These are phyloP conservation scores for Ancistrus triradiatus DNA, from an alignment of 2,113 vertebrate genomes.

Conservation along the genomic window DNA sequence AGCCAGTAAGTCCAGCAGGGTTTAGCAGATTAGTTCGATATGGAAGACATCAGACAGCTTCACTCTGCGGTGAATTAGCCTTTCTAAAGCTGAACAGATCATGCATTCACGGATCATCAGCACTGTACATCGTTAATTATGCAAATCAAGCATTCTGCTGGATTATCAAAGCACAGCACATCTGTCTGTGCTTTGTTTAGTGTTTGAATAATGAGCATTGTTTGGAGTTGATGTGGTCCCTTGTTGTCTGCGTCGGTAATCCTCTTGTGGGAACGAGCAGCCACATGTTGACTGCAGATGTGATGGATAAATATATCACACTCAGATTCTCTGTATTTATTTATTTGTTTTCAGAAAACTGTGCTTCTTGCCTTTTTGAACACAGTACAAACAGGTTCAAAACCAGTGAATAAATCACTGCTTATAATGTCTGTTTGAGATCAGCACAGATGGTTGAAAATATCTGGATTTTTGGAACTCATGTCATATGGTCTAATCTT, in stretches of 20 bases:
- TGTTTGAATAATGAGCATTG: slow-evolving; percentile 4
- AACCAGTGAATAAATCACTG: no score
- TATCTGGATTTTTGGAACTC: no score
- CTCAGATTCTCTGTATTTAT: neutral
- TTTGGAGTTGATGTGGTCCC: slow-evolving; percentile 5
- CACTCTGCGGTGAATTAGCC: slow-evolving; percentile 16
- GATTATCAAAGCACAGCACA: slow-evolving; percentile 43
- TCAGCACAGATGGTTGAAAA: no score
- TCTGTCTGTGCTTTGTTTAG: slow-evolving; percentile 33
- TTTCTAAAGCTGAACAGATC: slow-evolving; percentile 38
- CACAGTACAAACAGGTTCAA: no score
- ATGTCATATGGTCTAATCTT: no score
- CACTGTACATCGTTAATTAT: slow-evolving; percentile 41
- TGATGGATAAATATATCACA: neutral
- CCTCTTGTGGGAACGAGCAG: neutral
- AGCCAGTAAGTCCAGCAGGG: no score
- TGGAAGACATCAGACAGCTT: neutral
- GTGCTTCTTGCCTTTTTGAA: neutral
- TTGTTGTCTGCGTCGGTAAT: neutral
- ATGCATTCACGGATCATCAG: slow-evolving; percentile 43
- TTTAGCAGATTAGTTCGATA: slow-evolving; percentile 1
- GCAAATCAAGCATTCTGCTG: slow-evolving; percentile 50
- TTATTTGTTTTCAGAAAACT: neutral
- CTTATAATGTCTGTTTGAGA: no score
- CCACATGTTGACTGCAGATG: slow-evolving; percentile 1